A percentile compares a stretch with the other conserved stretches of the same genome.
Conservation (phyloP, 2,113 vertebrate genomes). For the Crotalus tigris region DNA sequence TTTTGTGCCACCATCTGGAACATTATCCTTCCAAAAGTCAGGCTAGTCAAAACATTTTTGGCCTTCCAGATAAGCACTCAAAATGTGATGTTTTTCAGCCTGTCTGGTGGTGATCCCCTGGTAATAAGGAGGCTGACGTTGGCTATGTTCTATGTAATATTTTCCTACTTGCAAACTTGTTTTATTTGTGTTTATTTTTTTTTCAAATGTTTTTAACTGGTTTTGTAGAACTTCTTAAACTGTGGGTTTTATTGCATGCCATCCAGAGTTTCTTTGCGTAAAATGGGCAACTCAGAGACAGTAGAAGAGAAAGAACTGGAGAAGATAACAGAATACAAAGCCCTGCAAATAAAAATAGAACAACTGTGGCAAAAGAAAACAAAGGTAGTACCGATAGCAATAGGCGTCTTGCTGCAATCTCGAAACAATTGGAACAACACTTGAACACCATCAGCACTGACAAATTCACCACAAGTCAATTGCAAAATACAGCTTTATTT, state of each 20-base stretch:
- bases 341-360: no score
- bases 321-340: no score
- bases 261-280: neutral
- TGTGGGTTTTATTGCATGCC: neutral
- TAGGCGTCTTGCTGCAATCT: no score
- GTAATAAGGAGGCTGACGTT: neutral
- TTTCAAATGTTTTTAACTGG: neutral
- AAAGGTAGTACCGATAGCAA: no score
- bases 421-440: no score
- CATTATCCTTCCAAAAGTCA: neutral
- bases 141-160: neutral
- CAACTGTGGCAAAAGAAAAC: no score
- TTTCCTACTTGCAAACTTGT: neutral
- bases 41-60: neutral
- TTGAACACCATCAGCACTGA: no score
- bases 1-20: neutral
- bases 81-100: neutral
- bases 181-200: neutral
- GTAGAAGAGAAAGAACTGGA: no score
- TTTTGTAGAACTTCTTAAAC: neutral
- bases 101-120: neutral
- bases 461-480: no score
- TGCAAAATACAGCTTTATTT: no score
- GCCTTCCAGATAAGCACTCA: neutral
- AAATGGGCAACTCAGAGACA: neutral